These are phyloP conservation scores for Hystrix cristata DNA, from an alignment of 2,113 vertebrate species.

Conservation along the genomic window DNA sequence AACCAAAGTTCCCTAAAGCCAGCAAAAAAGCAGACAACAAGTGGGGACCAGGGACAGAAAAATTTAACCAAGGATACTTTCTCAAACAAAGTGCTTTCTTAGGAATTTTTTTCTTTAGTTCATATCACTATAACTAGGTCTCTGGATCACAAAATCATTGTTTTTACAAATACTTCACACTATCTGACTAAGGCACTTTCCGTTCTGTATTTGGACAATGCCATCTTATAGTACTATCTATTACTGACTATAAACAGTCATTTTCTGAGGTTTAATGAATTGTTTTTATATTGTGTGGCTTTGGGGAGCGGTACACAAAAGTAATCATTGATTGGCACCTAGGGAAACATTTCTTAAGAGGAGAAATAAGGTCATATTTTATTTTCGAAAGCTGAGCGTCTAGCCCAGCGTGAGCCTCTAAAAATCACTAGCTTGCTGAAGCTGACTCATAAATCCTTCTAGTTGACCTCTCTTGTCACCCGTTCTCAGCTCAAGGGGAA, in stretches of 20 bases:
- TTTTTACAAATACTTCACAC: conserved; percentile 71
- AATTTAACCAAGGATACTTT: conserved; percentile 23
- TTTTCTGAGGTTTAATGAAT: conserved; percentile 9
- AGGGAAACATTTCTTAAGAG: conserved; percentile 69
- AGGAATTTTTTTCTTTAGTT: background rate
- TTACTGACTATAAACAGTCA: conserved; percentile 58
- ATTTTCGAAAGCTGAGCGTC: conserved; percentile 75
- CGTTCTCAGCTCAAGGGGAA: conserved; percentile 41
- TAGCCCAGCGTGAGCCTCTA: conserved; percentile 61
- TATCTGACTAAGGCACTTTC: conserved; percentile 64
- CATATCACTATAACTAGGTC: conserved; percentile 31
- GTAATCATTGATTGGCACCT: conserved; percentile 72
- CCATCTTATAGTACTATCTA: conserved; percentile 50
- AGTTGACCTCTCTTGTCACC: background rate
- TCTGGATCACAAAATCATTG: conserved; percentile 52
- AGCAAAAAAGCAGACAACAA: conserved; percentile 11
- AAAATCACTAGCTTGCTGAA: conserved; percentile 62
- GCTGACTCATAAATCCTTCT: conserved; percentile 9
- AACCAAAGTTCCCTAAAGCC: conserved; percentile 46
- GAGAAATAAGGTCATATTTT: conserved; percentile 69
- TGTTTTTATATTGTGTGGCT: conserved; percentile 59
- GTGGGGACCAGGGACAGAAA: background rate
- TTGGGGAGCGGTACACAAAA: conserved; percentile 75
- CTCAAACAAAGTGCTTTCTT: conserved; percentile 37
- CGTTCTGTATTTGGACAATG: conserved; percentile 66